Conservation (phyloP, 2,113 vertebrate genomes). For the Ceuthmochares aereus region DNA sequence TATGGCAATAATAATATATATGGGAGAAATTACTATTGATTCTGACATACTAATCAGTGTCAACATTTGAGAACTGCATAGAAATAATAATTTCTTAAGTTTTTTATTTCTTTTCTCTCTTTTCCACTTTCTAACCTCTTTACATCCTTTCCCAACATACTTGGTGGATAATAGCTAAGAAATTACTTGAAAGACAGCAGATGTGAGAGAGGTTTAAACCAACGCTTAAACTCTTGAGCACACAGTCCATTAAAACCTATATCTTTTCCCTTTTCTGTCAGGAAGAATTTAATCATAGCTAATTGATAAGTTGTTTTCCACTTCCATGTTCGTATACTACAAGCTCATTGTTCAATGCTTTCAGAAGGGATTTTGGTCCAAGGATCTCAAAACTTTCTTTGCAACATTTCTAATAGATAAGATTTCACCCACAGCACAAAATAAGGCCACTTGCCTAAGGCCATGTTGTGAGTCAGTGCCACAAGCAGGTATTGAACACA, state of each 20-base stretch:
- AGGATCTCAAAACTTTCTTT: not conserved
- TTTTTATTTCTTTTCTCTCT: not conserved
- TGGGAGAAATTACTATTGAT: slow-evolving; percentile 1
- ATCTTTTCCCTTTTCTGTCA: not conserved
- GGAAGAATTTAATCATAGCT: not conserved
- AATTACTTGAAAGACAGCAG: not conserved
- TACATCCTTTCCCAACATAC: not conserved
- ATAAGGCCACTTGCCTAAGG: not conserved
- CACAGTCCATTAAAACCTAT: not conserved
- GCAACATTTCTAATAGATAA: not conserved
- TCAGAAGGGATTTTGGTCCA: not conserved
- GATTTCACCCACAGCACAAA: not conserved
- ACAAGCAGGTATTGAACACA: not conserved
- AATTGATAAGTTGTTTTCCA: not conserved
- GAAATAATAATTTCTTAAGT: not conserved
- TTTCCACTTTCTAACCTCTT: not conserved
- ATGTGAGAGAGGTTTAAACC: not conserved
- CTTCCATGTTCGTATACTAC: not conserved
- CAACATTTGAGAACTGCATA: not conserved
- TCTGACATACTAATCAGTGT: not conserved
- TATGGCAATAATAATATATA: not conserved
- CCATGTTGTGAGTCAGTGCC: not conserved
- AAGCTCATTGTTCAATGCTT: not conserved
- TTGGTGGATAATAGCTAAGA: not conserved
- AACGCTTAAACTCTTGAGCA: not conserved